Base-by-base conservation (phyloP, 1,140 invertebrate species). In the Parasteatoda tepidariorum region DNA sequence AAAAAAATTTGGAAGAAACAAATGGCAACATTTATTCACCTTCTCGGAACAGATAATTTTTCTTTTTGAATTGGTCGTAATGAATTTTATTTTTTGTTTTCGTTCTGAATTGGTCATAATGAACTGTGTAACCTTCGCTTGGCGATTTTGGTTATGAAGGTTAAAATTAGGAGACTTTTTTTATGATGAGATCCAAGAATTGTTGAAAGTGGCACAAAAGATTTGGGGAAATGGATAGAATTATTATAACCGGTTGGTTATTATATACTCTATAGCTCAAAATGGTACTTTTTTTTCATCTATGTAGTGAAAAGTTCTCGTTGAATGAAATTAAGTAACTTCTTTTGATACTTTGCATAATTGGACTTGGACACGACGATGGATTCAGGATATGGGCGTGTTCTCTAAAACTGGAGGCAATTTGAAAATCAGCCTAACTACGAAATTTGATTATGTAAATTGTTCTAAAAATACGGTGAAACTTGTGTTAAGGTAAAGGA, bases 101-200 rank as follows among this genome's bases (percentile, higher is more conserved):
- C 31, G 24, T 4, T 18, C 31, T 30, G 59, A 30, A 66, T n/a
- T 31, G 62, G 34, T 70, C 67, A 54, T 70, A 70, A 70, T 70
- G 54, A 70, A 70, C 67, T 70, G 22, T 54, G 67, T 70, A 70
- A 70, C 67, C 67, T 70, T 70, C 67, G 67, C 15, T 41, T 41
- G 54, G 41, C 54, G 48, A 55, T 18, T 22, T 13, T 22, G 34
- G 30, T n/a, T n/a, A 18, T 22, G 67, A 54, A 70, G 41, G 38
- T 70, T 67, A 41, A 41, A 41, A 66, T 34, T 48, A 70, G 28
- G 67, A 24, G 28, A 26, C 28, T 22, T 70, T 41, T 41, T 54
- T 67, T n/a, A 54, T 26, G 54, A 26, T 61, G 67, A 28, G n/a
- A 41, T 31, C 34, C 31, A 66, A 70, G 67, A 54, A 41, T 70